A percentile compares a stretch with the other conserved stretches of the same genome.
Evolutionary conservation across 2,113 vertebrate species (phyloP).

Genomic region (Rostratula benghalensis): DNA sequence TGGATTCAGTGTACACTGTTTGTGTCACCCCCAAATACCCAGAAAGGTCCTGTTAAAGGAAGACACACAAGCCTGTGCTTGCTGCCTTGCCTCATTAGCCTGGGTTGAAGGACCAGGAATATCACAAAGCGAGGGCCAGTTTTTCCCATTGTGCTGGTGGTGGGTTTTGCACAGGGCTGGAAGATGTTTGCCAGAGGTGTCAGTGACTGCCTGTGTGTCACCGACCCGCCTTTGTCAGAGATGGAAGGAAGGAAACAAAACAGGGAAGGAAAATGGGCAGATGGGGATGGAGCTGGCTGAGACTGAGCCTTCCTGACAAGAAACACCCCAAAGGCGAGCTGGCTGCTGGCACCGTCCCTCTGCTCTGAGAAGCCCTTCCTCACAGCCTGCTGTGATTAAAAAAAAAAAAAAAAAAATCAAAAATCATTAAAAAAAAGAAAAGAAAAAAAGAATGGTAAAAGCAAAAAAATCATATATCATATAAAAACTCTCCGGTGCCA

Average conservation of each 20-base stretch:
- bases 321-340: slow-evolving; percentile 20
- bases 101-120: not conserved
- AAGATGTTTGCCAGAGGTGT: not conserved
- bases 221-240: not conserved
- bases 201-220: not conserved
- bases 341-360: fast-evolving
- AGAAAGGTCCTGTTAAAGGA: not conserved
- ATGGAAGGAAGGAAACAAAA: fast-evolving
- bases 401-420: not conserved
- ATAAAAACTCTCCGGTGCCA: not conserved
- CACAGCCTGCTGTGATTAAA: not conserved
- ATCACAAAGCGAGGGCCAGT: not conserved
- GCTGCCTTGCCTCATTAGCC: not conserved
- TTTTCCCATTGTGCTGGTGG: fast-evolving
- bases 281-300: not conserved
- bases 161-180: not conserved
- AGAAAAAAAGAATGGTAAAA: not conserved
- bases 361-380: not conserved
- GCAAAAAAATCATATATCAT: no score
- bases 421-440: not conserved
- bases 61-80: not conserved
- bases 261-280: not conserved
- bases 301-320: not conserved
- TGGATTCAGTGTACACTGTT: not conserved
- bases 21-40: not conserved